Conservation (phyloP, 1,140 invertebrate genomes). For the Plodia interpunctella region DNA sequence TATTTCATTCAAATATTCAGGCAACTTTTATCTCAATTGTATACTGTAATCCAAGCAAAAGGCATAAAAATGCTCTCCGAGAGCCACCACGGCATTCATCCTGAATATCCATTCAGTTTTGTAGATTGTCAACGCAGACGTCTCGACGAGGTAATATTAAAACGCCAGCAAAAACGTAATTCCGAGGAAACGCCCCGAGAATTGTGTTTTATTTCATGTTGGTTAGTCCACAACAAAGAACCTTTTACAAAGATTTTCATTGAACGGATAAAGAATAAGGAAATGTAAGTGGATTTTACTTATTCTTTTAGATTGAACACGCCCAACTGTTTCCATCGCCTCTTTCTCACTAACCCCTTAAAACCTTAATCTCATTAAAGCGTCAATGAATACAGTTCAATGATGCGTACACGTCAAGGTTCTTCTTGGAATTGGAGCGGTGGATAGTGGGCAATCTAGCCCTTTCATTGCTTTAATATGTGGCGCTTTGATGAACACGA, state of each 20-base stretch:
- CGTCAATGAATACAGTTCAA: neutral
- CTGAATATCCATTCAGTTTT: constrained; percentile 22
- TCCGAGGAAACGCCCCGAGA: constrained; percentile 25
- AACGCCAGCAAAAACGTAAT: constrained; percentile 31
- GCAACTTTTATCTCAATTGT: neutral
- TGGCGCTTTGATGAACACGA: constrained; percentile 46
- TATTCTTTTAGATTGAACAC: constrained; percentile 31
- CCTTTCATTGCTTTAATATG: constrained; percentile 39
- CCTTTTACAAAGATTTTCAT: constrained; percentile 36
- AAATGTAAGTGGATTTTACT: constrained; percentile 42
- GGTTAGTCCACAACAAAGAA: constrained; percentile 32
- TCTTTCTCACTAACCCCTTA: neutral
- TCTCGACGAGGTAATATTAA: constrained; percentile 26
- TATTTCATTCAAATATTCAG: neutral
- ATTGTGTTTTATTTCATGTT: constrained; percentile 36
- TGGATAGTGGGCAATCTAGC: constrained; percentile 40
- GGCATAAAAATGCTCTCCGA: neutral
- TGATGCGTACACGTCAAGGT: neutral
- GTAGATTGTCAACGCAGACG: constrained; percentile 16
- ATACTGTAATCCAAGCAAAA: neutral
- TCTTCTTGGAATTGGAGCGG: constrained; percentile 28
- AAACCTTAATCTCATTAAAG: neutral
- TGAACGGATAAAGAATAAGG: constrained; percentile 36
- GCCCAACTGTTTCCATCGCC: neutral
- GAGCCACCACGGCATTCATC: constrained; percentile 15